Percentiles rank a stretch among this genome's conserved stretches.
Conservation (phyloP, 2,888 invertebrate genomes). For the Cybosia mesomella region DNA sequence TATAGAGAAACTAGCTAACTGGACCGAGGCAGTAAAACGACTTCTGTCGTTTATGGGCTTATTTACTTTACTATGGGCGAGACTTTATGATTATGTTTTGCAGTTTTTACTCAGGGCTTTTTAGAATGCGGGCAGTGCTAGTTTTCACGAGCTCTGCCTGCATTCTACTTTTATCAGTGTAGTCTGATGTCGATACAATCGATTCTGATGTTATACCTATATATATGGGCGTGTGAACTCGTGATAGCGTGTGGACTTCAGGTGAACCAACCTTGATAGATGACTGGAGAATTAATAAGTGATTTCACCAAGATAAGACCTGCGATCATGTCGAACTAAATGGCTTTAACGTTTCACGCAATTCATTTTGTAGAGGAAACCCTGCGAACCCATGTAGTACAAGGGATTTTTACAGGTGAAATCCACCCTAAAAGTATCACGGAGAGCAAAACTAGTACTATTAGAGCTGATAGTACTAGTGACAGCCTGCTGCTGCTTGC, state of each 20-base stretch:
- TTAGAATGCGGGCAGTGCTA: too few species aligned
- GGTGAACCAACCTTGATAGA: background rate
- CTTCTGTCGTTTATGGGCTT: conserved; percentile 17
- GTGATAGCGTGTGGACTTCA: background rate
- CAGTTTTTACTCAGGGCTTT: background rate
- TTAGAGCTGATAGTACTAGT: too few species aligned
- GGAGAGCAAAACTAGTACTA: too few species aligned
- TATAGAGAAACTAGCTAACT: conserved; percentile 36
- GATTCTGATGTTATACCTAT: background rate
- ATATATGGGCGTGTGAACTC: background rate
- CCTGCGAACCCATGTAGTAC: background rate
- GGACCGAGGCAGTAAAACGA: conserved; percentile 27
- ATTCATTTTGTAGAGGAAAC: background rate
- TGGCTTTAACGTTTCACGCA: background rate
- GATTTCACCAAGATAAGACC: too few species aligned
- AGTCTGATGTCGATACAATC: background rate
- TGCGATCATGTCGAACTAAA: background rate
- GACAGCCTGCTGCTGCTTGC: too few species aligned
- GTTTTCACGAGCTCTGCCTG: conserved; percentile 1
- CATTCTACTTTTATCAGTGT: conserved; percentile 4
- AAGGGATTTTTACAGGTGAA: background rate
- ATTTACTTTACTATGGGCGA: conserved; percentile 12
- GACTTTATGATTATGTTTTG: conserved; percentile 13
- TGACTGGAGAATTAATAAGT: background rate
- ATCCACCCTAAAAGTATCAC: background rate